Percentiles rank a stretch among this genome's conserved stretches.
Conservation (phyloP, 2,888 invertebrate genomes). For the Tetragnatha montana region DNA sequence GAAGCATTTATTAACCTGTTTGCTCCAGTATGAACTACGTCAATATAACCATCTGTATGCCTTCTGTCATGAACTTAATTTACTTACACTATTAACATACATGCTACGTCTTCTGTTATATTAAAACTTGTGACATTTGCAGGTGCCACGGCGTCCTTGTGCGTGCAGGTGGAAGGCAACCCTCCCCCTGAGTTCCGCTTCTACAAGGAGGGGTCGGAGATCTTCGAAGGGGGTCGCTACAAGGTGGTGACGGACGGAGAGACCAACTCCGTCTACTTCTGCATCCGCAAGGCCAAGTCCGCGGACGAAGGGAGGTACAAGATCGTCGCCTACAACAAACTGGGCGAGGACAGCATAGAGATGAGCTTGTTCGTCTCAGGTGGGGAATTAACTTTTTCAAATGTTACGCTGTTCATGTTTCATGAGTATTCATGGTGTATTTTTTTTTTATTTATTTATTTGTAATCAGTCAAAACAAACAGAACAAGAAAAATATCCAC, state of each 20-base stretch:
- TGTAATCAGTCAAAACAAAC: no score
- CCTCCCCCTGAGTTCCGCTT: constrained; percentile 96
- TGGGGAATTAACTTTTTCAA: constrained; percentile 74
- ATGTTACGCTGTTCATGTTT: no score
- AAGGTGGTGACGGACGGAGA: constrained; percentile 96
- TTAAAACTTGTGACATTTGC: not conserved
- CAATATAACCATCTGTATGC: no score
- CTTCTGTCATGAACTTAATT: no score
- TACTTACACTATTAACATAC: no score
- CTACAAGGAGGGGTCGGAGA: constrained; percentile 94
- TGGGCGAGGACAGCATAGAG: constrained; percentile 96
- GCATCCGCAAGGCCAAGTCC: constrained; percentile 96
- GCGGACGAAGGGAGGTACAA: constrained; percentile 98
- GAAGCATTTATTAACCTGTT: no score
- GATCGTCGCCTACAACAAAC: constrained; percentile 91
- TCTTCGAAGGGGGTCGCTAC: constrained; percentile 95
- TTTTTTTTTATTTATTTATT: no score
- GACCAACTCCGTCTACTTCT: constrained; percentile 91
- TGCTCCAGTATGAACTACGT: no score
- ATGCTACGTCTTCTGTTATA: no score
- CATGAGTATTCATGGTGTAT: no score
- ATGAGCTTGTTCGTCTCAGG: constrained; percentile 97
- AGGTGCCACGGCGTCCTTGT: constrained; percentile 87
- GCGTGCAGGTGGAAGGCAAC: constrained; percentile 93
- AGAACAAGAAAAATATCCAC: no score